These are phyloP conservation scores for Zapus hudsonius DNA, from an alignment of 2,113 vertebrate genomes.

Conservation along the genomic window DNA sequence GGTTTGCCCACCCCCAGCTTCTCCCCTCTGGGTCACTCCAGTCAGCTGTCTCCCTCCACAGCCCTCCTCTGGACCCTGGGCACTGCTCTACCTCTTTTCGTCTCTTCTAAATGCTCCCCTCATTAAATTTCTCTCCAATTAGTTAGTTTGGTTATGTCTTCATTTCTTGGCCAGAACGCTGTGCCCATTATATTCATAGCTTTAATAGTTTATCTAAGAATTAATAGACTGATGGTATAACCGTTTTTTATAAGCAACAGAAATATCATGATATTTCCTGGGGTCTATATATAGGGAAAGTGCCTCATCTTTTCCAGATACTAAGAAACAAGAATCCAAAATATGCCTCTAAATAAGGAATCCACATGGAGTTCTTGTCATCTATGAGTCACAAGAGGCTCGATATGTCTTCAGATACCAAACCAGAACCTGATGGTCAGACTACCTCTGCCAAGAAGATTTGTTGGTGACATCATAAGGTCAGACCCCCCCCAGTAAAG, in stretches of 20 bases:
- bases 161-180: neutral
- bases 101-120: neutral
- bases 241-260: neutral
- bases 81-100: neutral
- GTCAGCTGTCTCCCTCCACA: neutral
- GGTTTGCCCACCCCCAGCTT: neutral
- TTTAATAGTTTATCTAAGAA: neutral
- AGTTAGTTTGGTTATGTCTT: neutral
- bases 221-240: neutral
- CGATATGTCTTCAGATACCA: neutral
- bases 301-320: neutral
- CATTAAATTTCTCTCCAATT: neutral
- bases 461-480: neutral
- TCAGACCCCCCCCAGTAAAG: neutral
- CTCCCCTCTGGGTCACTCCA: neutral
- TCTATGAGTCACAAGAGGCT: neutral
- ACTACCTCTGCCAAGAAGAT: neutral
- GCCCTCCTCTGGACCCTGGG: neutral
- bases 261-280: neutral
- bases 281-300: neutral
- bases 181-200: neutral
- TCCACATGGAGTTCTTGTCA: neutral
- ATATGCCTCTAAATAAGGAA: neutral
- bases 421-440: neutral
- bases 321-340: slow-evolving; percentile 7